Evolutionary conservation across 2,888 invertebrate species (phyloP), one percentile per base, ranked within the genome.

Genomic region (Cephalotes varians): DNA sequence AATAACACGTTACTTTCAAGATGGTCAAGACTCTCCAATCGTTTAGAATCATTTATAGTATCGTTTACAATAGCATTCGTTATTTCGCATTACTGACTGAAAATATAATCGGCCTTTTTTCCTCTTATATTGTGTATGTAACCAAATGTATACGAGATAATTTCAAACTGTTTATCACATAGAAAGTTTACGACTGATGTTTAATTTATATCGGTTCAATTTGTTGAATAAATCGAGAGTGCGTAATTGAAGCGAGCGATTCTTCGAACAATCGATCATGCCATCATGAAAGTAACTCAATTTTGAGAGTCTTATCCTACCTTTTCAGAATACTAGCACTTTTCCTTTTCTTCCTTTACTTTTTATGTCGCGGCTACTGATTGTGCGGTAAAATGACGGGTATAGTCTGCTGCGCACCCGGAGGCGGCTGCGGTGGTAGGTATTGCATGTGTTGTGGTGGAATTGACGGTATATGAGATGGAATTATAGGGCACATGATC

Each of bases 401-500:
- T 90, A 95, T 95, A 86, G 94, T 94, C 85, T 94, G 95, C 85
- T 94, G 95, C 77, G 94, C 92, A 58, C 94, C 94, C 51, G 94
- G 95, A 49, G 95, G 95, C 62, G 95, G 95, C 83, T 94, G 95
- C 72, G 95, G 95, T 81, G 95, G 95, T 81, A 95, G 92, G 91
- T 95, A 95, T 91, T 95, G 95, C 95, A 95, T 95, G 87, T 95
- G 95, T 83, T 95, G 95, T 83, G 95, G 95, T 47, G 95, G 94
- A 84, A 94, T 91, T 37, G 64, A 65, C 1, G 92, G 93, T 91
- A 94, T 91, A 85, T 93, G 94, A 67, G 94, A 93, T 73, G 95
- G 95, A 86, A 96, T 94, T 83, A 96, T 94, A 51, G 96, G 96
- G 91, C 96, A 96, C 95, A 96, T 95, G 84, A 96, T 95, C 83